Evolutionary conservation across 2,797 vertebrate species (phyloP).

Genomic region (Tympanoctomys barrerae): DNA sequence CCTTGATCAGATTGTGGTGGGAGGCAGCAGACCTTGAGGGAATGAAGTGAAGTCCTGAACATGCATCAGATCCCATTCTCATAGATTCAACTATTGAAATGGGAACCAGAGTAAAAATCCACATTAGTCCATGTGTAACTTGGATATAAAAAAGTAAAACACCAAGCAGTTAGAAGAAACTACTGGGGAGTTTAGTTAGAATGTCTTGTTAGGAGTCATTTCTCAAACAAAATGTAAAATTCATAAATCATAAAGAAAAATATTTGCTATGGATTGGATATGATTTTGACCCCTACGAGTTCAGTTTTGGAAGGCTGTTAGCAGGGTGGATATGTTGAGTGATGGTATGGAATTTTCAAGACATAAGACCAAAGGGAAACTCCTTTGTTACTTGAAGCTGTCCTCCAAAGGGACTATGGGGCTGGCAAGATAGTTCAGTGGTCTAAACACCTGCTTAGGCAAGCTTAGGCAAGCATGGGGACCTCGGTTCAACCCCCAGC

Average conservation of each 20-base stretch:
- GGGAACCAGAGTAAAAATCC: neutral
- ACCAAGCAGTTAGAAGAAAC: constrained; percentile 26
- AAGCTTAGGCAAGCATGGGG: too few species aligned
- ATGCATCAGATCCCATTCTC: neutral
- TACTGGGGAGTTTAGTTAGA: constrained; percentile 7
- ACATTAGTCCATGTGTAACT: neutral
- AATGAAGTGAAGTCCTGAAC: neutral
- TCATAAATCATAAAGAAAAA: neutral
- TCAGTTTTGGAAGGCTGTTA: neutral
- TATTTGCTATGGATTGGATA: neutral
- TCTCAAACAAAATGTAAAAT: constrained; percentile 61
- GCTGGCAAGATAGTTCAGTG: too few species aligned
- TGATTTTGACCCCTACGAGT: neutral
- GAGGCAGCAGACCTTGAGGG: neutral
- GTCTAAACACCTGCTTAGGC: too few species aligned
- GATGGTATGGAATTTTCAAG: neutral
- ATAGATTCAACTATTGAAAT: neutral
- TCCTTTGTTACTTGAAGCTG: neutral
- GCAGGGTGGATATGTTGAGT: too few species aligned
- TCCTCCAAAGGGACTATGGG: neutral
- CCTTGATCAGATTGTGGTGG: neutral
- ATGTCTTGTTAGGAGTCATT: neutral
- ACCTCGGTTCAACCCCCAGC: too few species aligned
- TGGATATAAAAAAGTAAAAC: neutral
- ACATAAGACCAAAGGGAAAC: too few species aligned